Evolutionary conservation across 2,888 invertebrate species (phyloP).

Genomic region (Hirtodrosophila duncani): DNA sequence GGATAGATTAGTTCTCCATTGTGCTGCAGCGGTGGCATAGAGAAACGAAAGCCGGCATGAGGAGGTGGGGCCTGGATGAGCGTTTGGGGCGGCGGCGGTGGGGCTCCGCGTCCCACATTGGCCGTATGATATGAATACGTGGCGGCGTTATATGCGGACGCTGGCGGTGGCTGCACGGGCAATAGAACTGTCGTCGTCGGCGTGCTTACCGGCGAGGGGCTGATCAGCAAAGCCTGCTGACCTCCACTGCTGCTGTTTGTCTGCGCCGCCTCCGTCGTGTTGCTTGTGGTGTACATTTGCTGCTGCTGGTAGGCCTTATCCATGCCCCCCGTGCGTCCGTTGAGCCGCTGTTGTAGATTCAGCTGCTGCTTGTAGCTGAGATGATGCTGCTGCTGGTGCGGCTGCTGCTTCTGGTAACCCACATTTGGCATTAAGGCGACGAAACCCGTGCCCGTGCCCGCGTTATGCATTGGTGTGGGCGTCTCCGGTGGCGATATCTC

Average conservation of each 20-base stretch:
- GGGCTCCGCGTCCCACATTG: conserved; percentile 55
- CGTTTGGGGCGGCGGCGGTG: conserved; percentile 66
- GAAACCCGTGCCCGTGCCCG: conserved; percentile 49
- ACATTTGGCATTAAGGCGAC: too few relatives aligned
- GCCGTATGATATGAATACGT: conserved; percentile 75
- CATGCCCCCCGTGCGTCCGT: conserved; percentile 74
- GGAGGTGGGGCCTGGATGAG: conserved; percentile 37
- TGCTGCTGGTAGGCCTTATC: conserved; percentile 56
- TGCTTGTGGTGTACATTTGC: conserved; percentile 61
- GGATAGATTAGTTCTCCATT: conserved; percentile 81
- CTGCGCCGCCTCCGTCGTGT: conserved; percentile 33
- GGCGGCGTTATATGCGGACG: conserved; percentile 53
- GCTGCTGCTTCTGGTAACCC: conserved; percentile 21
- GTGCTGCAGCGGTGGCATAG: conserved; percentile 78
- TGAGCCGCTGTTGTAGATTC: conserved; percentile 73
- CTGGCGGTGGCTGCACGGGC: conserved; percentile 63
- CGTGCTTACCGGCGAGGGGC: conserved; percentile 70
- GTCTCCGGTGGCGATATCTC: conserved; percentile 78
- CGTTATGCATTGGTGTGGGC: conserved; percentile 57
- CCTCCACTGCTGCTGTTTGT: conserved; percentile 36
- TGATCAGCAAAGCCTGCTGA: conserved; percentile 70
- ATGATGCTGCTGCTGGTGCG: conserved; percentile 66
- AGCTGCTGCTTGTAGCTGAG: conserved; percentile 74
- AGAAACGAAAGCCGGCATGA: conserved; percentile 73
- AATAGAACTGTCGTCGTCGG: conserved; percentile 63